Evolutionary conservation across 2,797 vertebrate genomes (phyloP).

Genomic region (Alauda arvensis): DNA sequence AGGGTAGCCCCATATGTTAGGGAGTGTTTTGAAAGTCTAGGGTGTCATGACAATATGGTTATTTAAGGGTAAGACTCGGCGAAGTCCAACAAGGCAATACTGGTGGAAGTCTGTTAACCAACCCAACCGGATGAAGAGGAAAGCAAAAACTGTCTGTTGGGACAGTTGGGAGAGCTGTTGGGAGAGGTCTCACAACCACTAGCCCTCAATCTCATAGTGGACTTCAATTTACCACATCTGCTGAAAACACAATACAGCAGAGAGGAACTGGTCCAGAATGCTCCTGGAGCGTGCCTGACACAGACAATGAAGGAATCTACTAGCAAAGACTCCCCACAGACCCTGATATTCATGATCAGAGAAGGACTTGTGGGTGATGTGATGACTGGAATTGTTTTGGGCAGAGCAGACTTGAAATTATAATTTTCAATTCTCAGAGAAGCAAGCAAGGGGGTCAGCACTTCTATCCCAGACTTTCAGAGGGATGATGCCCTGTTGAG

Average conservation of each 20-base stretch:
- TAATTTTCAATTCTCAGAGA: background rate
- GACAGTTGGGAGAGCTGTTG: background rate
- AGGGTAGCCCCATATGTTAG: background rate
- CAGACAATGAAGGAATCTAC: background rate
- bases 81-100: background rate
- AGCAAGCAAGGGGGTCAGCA: background rate
- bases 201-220: background rate
- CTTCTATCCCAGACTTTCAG: background rate
- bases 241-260: background rate
- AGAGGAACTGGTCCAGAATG: background rate
- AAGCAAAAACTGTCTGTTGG: accelerated
- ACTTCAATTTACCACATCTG: background rate
- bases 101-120: background rate
- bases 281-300: background rate
- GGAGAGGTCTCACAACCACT: background rate
- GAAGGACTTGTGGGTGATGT: background rate
- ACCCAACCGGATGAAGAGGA: background rate
- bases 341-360: background rate
- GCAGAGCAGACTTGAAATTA: background rate
- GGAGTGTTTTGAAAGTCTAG: background rate
- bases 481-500: background rate
- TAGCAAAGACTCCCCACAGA: background rate
- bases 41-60: accelerated
- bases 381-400: background rate
- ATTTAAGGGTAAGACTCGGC: background rate